A percentile compares a stretch with the other conserved stretches of the same genome.
Evolutionary conservation across 2,113 vertebrate species (phyloP).

Genomic region (Amazona vittata): DNA sequence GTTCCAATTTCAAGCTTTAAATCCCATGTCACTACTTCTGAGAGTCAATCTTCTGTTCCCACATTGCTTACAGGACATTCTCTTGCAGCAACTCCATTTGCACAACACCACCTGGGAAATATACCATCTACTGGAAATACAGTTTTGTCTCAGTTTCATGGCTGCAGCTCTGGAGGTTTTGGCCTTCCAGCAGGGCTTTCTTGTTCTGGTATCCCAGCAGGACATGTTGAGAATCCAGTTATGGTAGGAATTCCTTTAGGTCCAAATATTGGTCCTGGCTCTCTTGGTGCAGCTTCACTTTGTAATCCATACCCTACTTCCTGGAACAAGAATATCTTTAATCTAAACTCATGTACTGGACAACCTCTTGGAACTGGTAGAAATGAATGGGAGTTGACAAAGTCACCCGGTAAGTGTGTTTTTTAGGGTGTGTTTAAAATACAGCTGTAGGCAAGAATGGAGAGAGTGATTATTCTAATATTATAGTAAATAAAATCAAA

Average conservation of each 20-base stretch:
- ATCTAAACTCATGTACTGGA: conserved; percentile 62
- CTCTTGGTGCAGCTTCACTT: conserved; percentile 65
- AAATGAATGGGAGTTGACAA: conserved; percentile 67
- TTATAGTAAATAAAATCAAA: neutral
- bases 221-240: conserved; percentile 65
- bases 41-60: conserved; percentile 65
- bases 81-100: conserved; percentile 69
- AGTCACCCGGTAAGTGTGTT: conserved; percentile 75
- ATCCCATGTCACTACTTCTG: conserved; percentile 21
- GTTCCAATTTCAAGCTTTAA: conserved; percentile 69
- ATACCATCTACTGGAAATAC: conserved; percentile 32
- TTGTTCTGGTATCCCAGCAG: conserved; percentile 47
- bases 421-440: neutral
- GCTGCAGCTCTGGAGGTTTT: conserved; percentile 65
- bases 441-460: neutral
- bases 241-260: conserved; percentile 67
- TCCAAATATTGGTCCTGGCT: conserved; percentile 46
- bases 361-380: conserved; percentile 61
- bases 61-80: conserved; percentile 67
- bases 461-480: neutral
- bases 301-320: conserved; percentile 63
- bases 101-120: conserved; percentile 77
- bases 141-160: conserved; percentile 70
- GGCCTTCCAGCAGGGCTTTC: conserved; percentile 60
- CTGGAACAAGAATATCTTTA: conserved; percentile 70